phyloP scores from a whole-genome alignment of 2,797 vertebrate species.

The Typhlichthys subterraneus region DNA sequence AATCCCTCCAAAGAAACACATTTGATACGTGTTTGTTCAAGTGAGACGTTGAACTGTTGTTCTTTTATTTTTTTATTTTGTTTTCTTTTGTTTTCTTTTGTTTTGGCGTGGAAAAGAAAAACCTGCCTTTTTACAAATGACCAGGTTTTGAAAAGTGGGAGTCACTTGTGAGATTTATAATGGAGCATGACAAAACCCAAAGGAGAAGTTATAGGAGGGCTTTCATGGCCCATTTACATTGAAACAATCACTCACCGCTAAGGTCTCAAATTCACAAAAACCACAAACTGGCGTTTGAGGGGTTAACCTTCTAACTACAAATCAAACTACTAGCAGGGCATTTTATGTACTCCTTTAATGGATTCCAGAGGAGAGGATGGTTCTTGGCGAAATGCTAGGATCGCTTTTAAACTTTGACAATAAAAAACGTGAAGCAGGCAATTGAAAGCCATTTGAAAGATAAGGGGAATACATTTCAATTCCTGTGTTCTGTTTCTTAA shows the following conservation, averaged over 20 bases:
- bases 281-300: constrained; percentile 65
- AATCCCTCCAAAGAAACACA: background rate
- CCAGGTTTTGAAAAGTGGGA: constrained; percentile 48
- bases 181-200: constrained; percentile 64
- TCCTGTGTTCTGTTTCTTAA: constrained; percentile 24
- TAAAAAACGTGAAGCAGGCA: constrained; percentile 31
- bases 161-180: constrained; percentile 57
- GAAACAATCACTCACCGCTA: constrained; percentile 75
- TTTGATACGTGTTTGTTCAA: background rate
- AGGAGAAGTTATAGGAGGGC: constrained; percentile 61
- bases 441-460: constrained; percentile 35
- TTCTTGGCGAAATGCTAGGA: constrained; percentile 45
- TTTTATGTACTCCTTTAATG: constrained; percentile 75
- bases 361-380: constrained; percentile 70
- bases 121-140: constrained; percentile 25
- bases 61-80: constrained; percentile 5
- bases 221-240: constrained; percentile 78
- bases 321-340: constrained; percentile 73
- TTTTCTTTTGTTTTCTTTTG: background rate
- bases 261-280: constrained; percentile 69
- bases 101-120: background rate
- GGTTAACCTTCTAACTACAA: constrained; percentile 77
- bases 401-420: constrained; percentile 49
- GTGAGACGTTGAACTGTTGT: background rate
- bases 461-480: constrained; percentile 48